Base-by-base conservation (phyloP, 2,797 vertebrate species). In the Crossoptilon crossoptilon region DNA sequence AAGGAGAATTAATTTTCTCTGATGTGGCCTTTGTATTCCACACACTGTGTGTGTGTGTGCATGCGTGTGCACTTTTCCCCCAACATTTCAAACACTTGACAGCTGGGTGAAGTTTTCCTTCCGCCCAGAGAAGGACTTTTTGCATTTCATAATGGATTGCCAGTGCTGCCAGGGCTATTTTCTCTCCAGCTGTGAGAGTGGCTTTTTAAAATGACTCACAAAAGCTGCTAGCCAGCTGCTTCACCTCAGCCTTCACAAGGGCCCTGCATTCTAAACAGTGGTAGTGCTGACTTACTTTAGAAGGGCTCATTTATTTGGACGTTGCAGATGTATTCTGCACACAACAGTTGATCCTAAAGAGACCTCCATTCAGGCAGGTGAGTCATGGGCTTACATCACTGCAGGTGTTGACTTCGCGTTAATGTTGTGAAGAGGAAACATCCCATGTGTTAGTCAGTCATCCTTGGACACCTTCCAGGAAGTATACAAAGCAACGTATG, bases 161-260 rank as follows among this genome's bases (percentile, higher is more conserved):
- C 97, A 96, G 95, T 88, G 94, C 96, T 97, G 94, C 96, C 93
- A 94, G 95, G 95, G 96, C 97, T 97, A 94, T 95, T 96, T 94
- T 97, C 96, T 94, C 97, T 98, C 97, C 98, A 98, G 98, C 98
- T 98, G 97, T 97, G 98, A 97, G 89, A 91, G 97, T 94, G 96
- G 95, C 96, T 92, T 97, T 97, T 96, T 95, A 97, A 93, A 96
- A 95, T 87, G 97, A 93, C 94, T 94, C 51, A 84, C 95, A 96
- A 96, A 96, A 97, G 97, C 97, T 96, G 97, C 96, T 94, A 97
- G 95, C 96, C 97, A 97, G 97, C 98, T 98, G 97, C 96, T 96
- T 95, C 95, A 95, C 97, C 97, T 97, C 95, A 95, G 96, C 97
- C 93, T 94, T 90, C 92, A 94, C 95, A 88, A 97, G 88, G 91